Percentiles rank a stretch among this genome's conserved stretches.
Evolutionary conservation across 2,888 invertebrate species (phyloP).

Genomic region (Caenorhabditis becei): DNA sequence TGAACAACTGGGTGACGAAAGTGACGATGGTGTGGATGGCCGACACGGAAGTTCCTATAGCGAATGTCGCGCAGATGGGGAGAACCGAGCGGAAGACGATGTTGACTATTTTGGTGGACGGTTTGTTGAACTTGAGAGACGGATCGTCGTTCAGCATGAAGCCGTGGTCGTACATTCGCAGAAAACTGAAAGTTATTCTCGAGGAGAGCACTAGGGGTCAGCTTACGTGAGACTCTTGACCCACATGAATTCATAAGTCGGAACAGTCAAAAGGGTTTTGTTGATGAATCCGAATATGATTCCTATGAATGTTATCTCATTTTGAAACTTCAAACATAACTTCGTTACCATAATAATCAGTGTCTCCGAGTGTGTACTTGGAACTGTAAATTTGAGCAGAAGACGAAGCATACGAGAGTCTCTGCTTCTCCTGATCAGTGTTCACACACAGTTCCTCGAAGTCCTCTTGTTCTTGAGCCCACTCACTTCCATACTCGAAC

Average conservation of each 20-base stretch:
- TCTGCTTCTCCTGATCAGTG: constrained; percentile 17
- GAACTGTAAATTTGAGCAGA: constrained; percentile 31
- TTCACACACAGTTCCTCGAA: constrained; percentile 15
- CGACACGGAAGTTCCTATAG: constrained; percentile 25
- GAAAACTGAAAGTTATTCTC: constrained; percentile 12
- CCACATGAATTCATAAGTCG: constrained; percentile 30
- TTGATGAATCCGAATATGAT: constrained; percentile 41
- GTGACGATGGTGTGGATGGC: constrained; percentile 38
- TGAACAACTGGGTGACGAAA: constrained; percentile 19
- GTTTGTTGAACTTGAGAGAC: constrained; percentile 23
- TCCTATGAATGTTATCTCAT: background rate
- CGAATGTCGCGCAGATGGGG: constrained; percentile 38
- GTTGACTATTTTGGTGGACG: constrained; percentile 37
- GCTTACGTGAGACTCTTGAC: constrained; percentile 27
- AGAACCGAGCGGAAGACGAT: constrained; percentile 47
- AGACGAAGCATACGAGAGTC: constrained; percentile 6
- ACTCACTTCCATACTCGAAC: constrained; percentile 42
- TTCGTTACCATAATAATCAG: constrained; percentile 31
- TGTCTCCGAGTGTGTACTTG: constrained; percentile 16
- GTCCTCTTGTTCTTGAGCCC: constrained; percentile 30
- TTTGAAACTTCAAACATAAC: too few species aligned
- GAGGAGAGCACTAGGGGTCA: background rate
- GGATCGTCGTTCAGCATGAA: constrained; percentile 34
- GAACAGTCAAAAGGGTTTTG: constrained; percentile 25
- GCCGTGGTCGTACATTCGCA: constrained; percentile 44